Conservation (phyloP, 2,113 vertebrate genomes). For the Colaptes auratus region DNA sequence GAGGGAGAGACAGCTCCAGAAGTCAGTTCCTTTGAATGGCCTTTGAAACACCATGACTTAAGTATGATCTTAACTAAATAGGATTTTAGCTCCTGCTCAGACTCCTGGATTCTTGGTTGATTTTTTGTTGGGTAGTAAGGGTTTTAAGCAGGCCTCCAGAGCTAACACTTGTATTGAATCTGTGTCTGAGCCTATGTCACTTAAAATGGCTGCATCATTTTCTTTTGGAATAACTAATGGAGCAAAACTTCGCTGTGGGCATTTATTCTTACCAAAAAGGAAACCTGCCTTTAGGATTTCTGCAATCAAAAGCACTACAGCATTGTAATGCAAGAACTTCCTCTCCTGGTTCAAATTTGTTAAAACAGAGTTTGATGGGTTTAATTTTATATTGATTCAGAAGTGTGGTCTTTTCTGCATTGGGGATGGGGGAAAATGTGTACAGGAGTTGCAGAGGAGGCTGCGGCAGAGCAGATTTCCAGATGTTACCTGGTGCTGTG, state of each 20-base stretch:
- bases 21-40: background rate
- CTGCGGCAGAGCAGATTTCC: background rate
- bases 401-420: background rate
- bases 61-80: background rate
- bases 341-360: constrained; percentile 16
- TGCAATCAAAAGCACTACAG: background rate
- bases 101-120: background rate
- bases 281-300: constrained; percentile 24
- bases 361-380: background rate
- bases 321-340: constrained; percentile 16
- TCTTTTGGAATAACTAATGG: background rate
- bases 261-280: constrained; percentile 2
- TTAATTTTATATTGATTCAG: constrained; percentile 11
- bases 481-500: background rate
- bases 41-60: background rate
- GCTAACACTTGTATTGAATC: background rate
- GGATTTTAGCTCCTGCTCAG: background rate
- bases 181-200: background rate
- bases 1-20: background rate
- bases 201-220: background rate
- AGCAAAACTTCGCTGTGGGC: background rate
- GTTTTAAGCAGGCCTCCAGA: background rate
- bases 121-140: background rate
- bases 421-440: accelerated
- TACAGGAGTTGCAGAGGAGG: background rate